Evolutionary conservation across 2,797 vertebrate species (phyloP), one percentile per base, ranked within the genome.

Genomic region (Chanos chanos): DNA sequence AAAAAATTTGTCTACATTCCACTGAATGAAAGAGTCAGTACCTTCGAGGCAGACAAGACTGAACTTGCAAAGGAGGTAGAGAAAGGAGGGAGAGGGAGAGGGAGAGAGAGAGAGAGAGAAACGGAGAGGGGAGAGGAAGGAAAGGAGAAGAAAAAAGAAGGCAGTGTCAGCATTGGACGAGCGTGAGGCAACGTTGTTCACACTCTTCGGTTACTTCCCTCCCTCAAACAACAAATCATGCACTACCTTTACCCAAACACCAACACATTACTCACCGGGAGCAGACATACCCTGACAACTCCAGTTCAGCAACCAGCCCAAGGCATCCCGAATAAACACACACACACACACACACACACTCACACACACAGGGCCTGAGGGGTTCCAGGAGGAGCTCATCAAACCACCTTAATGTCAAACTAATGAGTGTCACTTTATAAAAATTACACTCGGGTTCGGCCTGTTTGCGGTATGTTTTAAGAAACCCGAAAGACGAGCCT

Each of bases 11-110:
- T 47, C 77, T 77, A 78, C 84, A 85, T 83, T 86, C 85, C 84
- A 86, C 80, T 80, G 83, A 86, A 83, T 81, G 75, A 79, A 83
- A 87, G 74, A 79, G 72, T 81, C 75, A 82, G 79, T 80, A 78
- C 83, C 81, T 80, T 76, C 80, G 79, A 74, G 77, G 82, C 76
- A 81, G 79, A 80, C 87, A 87, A 79, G 86, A 63, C 78, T 54
- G 65, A 64, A 85, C 84, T 82, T 77, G 82, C 76, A 24, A 25
- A 16, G 4, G 22, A 19, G 18, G 34, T 12, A 9, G 6, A 36
- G 45, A 31, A 18, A n/a, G n/a, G 15, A 59, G 27, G 39, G 25
- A 45, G 15, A 48, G 19, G 47, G 22, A 19, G 39, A 25, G 24
- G 34, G 55, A 33, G n/a, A 41, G 24, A 56, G 15, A 43, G 37